Percentiles rank a stretch among this genome's conserved stretches.
Conservation (phyloP, 2,888 invertebrate species). For the Ornithoptera alexandrae region DNA sequence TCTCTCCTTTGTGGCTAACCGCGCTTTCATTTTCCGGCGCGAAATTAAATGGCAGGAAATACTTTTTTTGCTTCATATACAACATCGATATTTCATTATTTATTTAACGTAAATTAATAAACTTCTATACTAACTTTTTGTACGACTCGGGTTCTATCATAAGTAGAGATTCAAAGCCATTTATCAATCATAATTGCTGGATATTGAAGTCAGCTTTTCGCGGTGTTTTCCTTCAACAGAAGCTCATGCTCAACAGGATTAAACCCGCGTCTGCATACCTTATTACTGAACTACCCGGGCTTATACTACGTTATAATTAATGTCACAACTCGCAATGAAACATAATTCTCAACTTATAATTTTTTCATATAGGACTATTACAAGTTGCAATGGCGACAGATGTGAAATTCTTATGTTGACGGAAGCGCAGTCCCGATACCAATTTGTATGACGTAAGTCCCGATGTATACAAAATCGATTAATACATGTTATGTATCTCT, state of each 20-base stretch:
- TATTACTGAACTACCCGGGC: no score
- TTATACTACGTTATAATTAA: not conserved
- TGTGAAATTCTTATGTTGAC: slow-evolving; percentile 43
- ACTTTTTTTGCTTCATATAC: slow-evolving; percentile 41
- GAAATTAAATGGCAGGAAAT: slow-evolving; percentile 40
- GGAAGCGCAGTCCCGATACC: slow-evolving; percentile 28
- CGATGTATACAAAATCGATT: slow-evolving; percentile 2
- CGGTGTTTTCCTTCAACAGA: no score
- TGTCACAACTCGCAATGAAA: not conserved
- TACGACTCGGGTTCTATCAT: no score
- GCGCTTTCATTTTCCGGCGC: slow-evolving; percentile 49
- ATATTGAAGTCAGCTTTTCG: no score
- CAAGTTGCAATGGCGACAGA: slow-evolving; percentile 39
- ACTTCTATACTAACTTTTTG: no score
- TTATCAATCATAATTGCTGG: no score
- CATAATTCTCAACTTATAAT: not conserved
- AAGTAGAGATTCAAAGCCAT: no score
- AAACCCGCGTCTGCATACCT: no score
- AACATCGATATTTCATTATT: not conserved
- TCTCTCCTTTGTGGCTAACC: slow-evolving; percentile 54
- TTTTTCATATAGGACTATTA: not conserved
- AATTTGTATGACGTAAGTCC: not conserved
- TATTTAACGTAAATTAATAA: not conserved
- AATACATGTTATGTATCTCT: slow-evolving; percentile 33
- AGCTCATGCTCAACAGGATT: no score